Evolutionary conservation across 2,113 vertebrate species (phyloP).

Genomic region (Actenoides lindsayi): DNA sequence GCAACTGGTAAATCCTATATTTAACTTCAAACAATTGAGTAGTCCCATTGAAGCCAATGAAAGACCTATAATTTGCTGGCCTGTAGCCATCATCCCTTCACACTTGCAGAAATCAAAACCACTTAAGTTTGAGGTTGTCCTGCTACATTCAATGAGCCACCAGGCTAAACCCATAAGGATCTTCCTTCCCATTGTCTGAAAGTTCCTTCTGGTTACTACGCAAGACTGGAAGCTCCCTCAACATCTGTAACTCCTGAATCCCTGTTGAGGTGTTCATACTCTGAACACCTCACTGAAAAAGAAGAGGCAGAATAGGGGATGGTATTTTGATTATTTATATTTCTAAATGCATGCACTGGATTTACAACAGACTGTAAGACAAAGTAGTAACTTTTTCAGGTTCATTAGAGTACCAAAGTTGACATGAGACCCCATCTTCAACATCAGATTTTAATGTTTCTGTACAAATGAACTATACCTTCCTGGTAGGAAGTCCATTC

Average conservation of each 20-base stretch:
- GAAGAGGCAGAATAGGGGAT: accelerated
- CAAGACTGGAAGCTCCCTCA: background rate
- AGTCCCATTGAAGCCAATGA: background rate
- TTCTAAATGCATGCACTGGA: background rate
- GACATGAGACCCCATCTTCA: background rate
- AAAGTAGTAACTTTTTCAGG: background rate
- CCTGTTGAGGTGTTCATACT: background rate
- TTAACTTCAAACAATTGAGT: background rate
- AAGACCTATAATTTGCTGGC: background rate
- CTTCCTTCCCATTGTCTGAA: background rate
- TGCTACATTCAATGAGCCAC: background rate
- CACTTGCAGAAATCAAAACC: background rate
- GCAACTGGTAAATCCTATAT: background rate
- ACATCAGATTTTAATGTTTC: background rate
- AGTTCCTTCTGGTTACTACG: background rate
- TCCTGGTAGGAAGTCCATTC: background rate
- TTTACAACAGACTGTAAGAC: background rate
- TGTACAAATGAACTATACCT: background rate
- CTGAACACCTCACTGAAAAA: background rate
- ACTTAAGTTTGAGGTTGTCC: background rate
- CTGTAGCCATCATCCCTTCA: background rate
- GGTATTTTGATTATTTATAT: background rate
- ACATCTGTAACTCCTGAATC: background rate
- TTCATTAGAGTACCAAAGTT: background rate
- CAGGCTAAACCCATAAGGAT: background rate